Base-by-base conservation (phyloP, 2,797 vertebrate species). In the Peromyscus attwateri region DNA sequence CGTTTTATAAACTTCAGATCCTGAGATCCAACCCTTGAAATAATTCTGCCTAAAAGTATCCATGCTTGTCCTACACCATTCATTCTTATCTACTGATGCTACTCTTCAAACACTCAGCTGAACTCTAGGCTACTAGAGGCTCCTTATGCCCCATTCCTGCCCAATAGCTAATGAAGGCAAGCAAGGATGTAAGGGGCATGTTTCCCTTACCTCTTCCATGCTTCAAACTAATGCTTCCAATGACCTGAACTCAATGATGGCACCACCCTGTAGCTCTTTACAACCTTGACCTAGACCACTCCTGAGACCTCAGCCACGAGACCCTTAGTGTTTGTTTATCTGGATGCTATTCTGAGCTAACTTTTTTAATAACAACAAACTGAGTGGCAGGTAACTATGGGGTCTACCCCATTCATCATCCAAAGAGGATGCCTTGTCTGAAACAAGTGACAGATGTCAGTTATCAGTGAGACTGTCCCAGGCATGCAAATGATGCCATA, bases 381-480 rank as follows among this genome's bases (percentile, higher is more conserved):
- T 0, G 27, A 60, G 49, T 34, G 80, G 89, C 1, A 62, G 68
- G 66, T 31, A 60, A 46, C 40, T 14, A 6, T 13, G 82, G 46
- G 17, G 31, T 19, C 37, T 66, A 37, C 29, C 29, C 80, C 49
- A 80, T 31, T 70, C 62, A 75, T 68, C 83, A 73, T 81, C 29
- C 12, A 31, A 71, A 79, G 55, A 92, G 16, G 64, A 34, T 60
- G 8, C 1, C n/a, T 96, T 60, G 12, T 87, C 82, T 68, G 43
- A 94, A 90, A 91, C 19, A 46, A 94, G 76, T 57, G 46, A 73
- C 76, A 77, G 80, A 83, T 62, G 75, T 43, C 87, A 49, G 1
- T 23, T 81, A 89, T 62, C 31, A 29, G 4, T 43, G 79, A 11
- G 3, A 25, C 40, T 66, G 37, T 64, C 77, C 71, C 46, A 52